phyloP scores from a whole-genome alignment of 2,113 vertebrate genomes.

The Amblyopsis rosae region DNA sequence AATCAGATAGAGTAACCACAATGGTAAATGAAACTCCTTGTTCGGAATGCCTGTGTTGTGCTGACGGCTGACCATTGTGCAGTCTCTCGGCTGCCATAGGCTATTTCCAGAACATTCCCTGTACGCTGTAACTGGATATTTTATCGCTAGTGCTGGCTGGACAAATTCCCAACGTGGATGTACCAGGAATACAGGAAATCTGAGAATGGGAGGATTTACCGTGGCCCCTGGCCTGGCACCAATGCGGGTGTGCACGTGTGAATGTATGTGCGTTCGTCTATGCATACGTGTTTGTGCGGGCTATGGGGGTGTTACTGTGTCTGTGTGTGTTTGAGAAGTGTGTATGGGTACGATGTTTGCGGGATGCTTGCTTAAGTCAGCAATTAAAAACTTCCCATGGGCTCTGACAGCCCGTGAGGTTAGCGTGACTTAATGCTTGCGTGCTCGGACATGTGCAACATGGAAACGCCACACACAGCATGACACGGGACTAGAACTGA shows the following conservation, averaged over 20 bases:
- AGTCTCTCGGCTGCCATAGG: background rate
- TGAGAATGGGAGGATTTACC: background rate
- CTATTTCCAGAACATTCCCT: slow-evolving; percentile 10
- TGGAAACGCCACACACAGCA: too few species aligned
- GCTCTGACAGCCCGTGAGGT: too few species aligned
- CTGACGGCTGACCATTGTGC: background rate
- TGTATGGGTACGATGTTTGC: background rate
- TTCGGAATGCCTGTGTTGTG: background rate
- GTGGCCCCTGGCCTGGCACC: background rate
- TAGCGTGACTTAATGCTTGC: too few species aligned
- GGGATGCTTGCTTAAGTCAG: background rate
- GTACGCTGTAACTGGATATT: background rate
- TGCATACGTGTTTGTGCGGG: background rate
- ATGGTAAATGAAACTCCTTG: background rate
- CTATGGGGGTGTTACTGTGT: background rate
- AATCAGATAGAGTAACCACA: background rate
- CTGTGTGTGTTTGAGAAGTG: background rate
- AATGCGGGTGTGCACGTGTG: background rate
- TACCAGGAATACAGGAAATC: slow-evolving; percentile 4
- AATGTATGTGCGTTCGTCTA: background rate
- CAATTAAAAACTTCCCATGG: too few species aligned
- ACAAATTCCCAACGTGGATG: slow-evolving; percentile 17
- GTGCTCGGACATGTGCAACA: too few species aligned
- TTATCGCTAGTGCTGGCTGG: background rate
- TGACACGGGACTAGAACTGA: too few species aligned